Conservation (phyloP, 2,888 invertebrate genomes). For the Geotrupes spiniger region DNA sequence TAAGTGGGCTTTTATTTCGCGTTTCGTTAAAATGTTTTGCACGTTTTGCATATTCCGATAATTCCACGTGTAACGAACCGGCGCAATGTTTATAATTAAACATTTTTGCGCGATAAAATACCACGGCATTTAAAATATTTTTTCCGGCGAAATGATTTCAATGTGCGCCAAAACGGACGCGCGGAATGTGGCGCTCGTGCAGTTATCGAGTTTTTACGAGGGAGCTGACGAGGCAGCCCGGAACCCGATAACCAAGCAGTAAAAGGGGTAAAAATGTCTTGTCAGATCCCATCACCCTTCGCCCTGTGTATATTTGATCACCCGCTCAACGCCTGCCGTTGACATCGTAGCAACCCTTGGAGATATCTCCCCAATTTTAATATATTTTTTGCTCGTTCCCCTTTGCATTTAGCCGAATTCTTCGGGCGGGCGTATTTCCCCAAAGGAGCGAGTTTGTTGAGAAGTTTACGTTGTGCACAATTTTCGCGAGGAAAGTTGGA, state of each 20-base stretch:
- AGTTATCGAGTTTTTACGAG: conserved; percentile 14
- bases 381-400: conserved; percentile 27
- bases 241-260: conserved; percentile 21
- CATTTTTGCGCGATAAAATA: too few species aligned
- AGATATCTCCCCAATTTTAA: conserved; percentile 29
- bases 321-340: conserved; percentile 27
- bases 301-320: conserved; percentile 26
- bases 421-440: conserved; percentile 4
- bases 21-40: too few species aligned
- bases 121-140: too few species aligned
- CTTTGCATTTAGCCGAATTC: conserved; percentile 7
- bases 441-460: conserved; percentile 1
- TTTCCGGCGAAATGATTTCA: too few species aligned
- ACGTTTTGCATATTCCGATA: too few species aligned
- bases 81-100: too few species aligned
- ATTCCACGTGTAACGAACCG: too few species aligned
- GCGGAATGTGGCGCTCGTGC: conserved; percentile 11
- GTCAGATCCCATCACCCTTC: conserved; percentile 33
- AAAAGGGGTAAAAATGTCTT: conserved; percentile 39
- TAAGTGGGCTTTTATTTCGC: too few species aligned
- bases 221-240: conserved; percentile 6
- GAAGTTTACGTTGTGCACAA: neutral
- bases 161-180: neutral
- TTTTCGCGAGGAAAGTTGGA: too few species aligned
- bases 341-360: conserved; percentile 30